Conservation (phyloP, 2,113 vertebrate genomes). For the Microcebus murinus region DNA sequence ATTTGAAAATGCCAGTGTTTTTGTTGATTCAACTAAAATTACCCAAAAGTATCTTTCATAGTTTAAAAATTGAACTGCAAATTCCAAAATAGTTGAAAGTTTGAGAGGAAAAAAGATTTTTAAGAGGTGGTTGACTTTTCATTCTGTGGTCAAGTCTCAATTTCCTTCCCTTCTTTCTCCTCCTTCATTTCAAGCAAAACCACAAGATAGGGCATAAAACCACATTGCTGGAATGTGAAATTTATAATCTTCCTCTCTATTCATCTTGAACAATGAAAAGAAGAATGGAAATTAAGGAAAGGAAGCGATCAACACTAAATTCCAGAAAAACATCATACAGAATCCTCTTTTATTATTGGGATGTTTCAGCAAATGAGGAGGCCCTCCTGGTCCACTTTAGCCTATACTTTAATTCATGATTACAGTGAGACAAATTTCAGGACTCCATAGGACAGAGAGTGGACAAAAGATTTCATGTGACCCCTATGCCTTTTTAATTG, state of each 20-base stretch:
- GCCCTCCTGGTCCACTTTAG: not conserved
- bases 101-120: not conserved
- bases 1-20: constrained; percentile 63
- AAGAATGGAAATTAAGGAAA: not conserved
- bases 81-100: constrained; percentile 9
- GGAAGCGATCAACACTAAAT: not conserved
- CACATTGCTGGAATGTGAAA: not conserved
- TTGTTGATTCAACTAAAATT: not conserved
- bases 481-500: no score
- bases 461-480: not conserved
- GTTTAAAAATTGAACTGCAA: constrained; percentile 5
- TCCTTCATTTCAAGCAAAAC: not conserved
- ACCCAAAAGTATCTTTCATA: constrained; percentile 37
- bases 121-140: not conserved
- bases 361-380: not conserved
- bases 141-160: not conserved
- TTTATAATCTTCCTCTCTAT: not conserved
- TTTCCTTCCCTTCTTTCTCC: not conserved
- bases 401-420: not conserved
- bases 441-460: not conserved
- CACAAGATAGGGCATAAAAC: not conserved
- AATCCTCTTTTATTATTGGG: not conserved
- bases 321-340: not conserved
- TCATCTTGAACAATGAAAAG: not conserved
- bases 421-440: not conserved